Evolutionary conservation across 1,140 invertebrate species (phyloP).

Genomic region (Drosophila nasuta): DNA sequence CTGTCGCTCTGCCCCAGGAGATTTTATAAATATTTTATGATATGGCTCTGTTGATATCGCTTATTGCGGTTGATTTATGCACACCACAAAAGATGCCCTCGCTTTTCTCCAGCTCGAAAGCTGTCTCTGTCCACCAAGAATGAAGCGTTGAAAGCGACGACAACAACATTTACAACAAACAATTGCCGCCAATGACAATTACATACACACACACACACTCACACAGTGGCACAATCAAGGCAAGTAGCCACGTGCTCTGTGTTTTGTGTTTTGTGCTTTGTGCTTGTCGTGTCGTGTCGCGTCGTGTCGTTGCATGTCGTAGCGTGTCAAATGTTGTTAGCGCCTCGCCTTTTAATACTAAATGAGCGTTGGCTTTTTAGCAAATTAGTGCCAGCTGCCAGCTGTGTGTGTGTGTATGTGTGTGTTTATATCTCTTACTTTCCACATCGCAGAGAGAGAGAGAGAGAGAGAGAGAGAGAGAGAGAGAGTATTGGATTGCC

Average conservation of each 20-base stretch:
- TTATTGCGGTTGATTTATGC: conserved; percentile 77
- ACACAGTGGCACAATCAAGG: conserved; percentile 2
- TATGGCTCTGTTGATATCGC: conserved; percentile 56
- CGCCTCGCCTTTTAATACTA: conserved; percentile 71
- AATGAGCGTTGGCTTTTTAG: conserved; percentile 71
- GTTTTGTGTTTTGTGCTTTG: conserved; percentile 18
- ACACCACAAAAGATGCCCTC: conserved; percentile 23
- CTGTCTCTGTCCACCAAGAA: conserved; percentile 22
- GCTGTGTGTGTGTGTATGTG: conserved; percentile 8
- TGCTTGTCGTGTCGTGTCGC: conserved; percentile 12
- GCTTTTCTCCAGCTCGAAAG: neutral
- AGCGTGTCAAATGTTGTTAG: conserved; percentile 71
- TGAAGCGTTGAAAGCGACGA: conserved; percentile 46
- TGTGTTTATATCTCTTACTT: neutral
- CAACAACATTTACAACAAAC: conserved; percentile 39
- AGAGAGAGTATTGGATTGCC: too few relatives aligned
- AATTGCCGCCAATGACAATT: conserved; percentile 41
- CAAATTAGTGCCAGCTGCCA: conserved; percentile 65
- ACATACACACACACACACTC: conserved; percentile 7
- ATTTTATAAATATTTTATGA: conserved; percentile 75
- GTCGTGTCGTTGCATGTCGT: conserved; percentile 28
- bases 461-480: too few relatives aligned
- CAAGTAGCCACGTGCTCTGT: conserved; percentile 22
- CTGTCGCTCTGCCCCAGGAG: conserved; percentile 11
- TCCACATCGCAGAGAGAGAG: neutral